Evolutionary conservation across 2,888 invertebrate species (phyloP).

Genomic region (Drosophila borborema): DNA sequence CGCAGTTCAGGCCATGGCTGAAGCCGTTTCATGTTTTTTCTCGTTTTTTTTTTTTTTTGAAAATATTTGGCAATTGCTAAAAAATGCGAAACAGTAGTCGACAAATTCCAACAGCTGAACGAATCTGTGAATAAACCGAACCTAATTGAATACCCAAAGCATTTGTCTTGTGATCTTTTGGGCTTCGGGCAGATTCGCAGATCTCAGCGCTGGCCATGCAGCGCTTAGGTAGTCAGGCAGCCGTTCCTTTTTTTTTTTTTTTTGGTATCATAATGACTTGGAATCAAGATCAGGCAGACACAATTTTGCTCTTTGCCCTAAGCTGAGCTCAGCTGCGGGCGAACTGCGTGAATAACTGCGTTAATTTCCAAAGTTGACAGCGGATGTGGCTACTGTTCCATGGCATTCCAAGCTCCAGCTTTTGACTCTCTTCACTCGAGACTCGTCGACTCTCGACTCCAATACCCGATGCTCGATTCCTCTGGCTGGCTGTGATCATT

Average conservation of each 20-base stretch:
- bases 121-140: conserved; percentile 55
- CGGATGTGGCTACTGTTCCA: conserved; percentile 76
- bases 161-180: conserved; percentile 40
- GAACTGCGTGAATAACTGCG: conserved; percentile 76
- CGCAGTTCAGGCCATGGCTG: conserved; percentile 13
- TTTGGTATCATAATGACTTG: conserved; percentile 72
- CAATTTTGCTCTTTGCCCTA: conserved; percentile 64
- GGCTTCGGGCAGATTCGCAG: conserved; percentile 9
- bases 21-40: neutral
- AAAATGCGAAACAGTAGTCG: conserved; percentile 75
- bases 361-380: conserved; percentile 78
- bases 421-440: neutral
- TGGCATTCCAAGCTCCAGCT: conserved; percentile 44
- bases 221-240: conserved; percentile 30
- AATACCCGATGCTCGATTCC: neutral
- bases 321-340: conserved; percentile 9
- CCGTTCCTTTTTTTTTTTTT: conserved; percentile 33
- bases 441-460: neutral
- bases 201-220: conserved; percentile 9
- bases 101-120: conserved; percentile 77
- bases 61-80: conserved; percentile 61
- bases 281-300: conserved; percentile 77
- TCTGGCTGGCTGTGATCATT: conserved; percentile 31
- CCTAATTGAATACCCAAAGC: conserved; percentile 47
- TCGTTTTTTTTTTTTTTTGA: neutral